These are phyloP conservation scores for Lerista edwardsae DNA, from an alignment of 2,797 vertebrate genomes.

Conservation along the genomic window DNA sequence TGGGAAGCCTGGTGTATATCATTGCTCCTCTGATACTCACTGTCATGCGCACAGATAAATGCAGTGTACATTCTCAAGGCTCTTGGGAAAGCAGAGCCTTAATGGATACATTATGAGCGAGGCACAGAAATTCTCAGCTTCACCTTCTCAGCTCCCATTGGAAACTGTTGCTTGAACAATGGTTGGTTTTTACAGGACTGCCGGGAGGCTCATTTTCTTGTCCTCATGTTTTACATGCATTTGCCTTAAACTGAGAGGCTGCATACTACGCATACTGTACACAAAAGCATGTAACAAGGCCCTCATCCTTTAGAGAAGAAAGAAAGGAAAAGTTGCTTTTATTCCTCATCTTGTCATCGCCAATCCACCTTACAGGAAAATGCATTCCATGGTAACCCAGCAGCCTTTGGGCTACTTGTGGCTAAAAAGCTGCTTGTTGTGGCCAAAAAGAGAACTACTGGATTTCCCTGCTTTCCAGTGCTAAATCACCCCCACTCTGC, in stretches of 20 bases:
- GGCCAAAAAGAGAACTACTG: background rate
- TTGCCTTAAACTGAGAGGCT: background rate
- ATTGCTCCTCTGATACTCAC: conserved; percentile 58
- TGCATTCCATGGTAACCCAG: background rate
- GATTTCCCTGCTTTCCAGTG: background rate
- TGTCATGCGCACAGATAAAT: conserved; percentile 57
- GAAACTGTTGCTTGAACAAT: no score
- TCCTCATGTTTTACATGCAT: background rate
- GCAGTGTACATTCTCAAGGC: conserved; percentile 32
- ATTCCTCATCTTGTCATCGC: background rate
- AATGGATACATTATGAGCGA: conserved; percentile 39
- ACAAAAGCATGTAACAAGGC: background rate
- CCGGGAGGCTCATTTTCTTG: background rate
- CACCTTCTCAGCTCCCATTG: no score
- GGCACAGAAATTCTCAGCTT: background rate
- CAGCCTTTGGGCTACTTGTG: background rate
- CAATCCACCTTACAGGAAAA: background rate
- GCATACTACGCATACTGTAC: background rate
- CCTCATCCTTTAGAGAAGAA: background rate
- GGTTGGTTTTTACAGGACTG: background rate
- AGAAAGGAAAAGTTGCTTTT: background rate
- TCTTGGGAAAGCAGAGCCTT: conserved; percentile 44
- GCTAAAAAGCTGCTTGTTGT: no score
- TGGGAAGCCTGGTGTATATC: conserved; percentile 67
- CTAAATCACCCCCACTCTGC: background rate